Evolutionary conservation across 92 coral and sea anemone genomes (phyloP).

Genomic region (Phenganax subtilis): DNA sequence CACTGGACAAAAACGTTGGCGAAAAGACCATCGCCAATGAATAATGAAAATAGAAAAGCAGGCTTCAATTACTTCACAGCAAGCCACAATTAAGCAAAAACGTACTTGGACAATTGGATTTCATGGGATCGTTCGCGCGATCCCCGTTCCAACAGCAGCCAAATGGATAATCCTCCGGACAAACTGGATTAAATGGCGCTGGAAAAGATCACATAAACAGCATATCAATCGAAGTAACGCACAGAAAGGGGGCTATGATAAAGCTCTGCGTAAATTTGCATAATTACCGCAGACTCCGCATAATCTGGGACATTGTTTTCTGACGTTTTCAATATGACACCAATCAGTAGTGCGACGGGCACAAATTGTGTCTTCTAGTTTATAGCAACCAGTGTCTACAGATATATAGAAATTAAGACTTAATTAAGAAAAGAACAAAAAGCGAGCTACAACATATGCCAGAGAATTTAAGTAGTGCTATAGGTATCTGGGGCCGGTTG

Average conservation of each 20-base stretch:
- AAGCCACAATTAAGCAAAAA: not conserved
- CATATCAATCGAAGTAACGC: not conserved
- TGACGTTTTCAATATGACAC: not conserved
- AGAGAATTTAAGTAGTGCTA: no score
- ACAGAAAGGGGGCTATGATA: no score
- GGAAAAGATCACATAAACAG: not conserved
- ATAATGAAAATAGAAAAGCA: not conserved
- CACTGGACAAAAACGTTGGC: not conserved
- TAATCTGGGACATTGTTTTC: not conserved
- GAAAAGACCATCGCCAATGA: not conserved
- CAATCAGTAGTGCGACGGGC: not conserved
- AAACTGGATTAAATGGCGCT: conserved; percentile 6
- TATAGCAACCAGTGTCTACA: not conserved
- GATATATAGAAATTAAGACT: not conserved
- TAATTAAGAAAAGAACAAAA: no score
- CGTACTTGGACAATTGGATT: conserved; percentile 12
- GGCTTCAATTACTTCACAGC: no score
- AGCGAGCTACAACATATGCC: no score
- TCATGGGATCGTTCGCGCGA: not conserved
- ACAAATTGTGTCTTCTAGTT: not conserved
- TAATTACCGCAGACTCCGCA: conserved; percentile 1
- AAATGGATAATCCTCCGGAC: conserved; percentile 7
- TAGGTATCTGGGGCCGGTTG: no score
- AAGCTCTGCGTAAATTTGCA: no score
- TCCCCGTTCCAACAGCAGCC: conserved; percentile 33